Conservation (phyloP, 2,888 invertebrate genomes). For the Folsomia manolachei region DNA sequence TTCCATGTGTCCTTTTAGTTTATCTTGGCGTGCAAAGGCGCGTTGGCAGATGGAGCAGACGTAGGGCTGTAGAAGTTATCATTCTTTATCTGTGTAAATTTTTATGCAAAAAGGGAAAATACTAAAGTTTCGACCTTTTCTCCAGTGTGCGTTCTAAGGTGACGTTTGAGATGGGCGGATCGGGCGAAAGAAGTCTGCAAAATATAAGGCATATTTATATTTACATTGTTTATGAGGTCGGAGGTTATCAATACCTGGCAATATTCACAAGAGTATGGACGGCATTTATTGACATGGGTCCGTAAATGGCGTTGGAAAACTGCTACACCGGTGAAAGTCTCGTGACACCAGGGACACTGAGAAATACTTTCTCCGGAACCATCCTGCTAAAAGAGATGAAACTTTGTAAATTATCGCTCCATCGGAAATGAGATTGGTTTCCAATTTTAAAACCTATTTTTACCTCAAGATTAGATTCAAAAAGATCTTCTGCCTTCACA, state of each 20-base stretch:
- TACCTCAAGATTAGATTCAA: background rate
- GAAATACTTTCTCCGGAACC: slow-evolving; percentile 21
- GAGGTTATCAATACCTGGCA: slow-evolving; percentile 35
- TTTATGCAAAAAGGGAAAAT: no score
- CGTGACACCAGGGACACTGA: slow-evolving; percentile 55
- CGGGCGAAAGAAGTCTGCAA: slow-evolving; percentile 39
- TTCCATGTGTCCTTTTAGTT: slow-evolving; percentile 42
- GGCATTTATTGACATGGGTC: slow-evolving; percentile 39
- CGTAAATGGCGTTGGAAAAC: slow-evolving; percentile 87
- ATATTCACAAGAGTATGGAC: slow-evolving; percentile 36
- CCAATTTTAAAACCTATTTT: slow-evolving; percentile 22
- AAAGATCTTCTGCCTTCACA: background rate
- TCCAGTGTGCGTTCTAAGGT: slow-evolving; percentile 42
- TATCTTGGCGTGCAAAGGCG: slow-evolving; percentile 43
- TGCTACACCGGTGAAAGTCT: slow-evolving; percentile 94
- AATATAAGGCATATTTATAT: background rate
- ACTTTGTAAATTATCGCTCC: no score
- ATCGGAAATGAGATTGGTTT: no score
- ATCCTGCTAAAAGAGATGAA: no score
- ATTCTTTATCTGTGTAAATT: no score
- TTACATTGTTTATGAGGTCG: slow-evolving; percentile 1
- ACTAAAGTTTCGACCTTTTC: no score
- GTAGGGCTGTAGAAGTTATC: no score
- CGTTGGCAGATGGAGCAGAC: slow-evolving; percentile 35
- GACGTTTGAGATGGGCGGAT: slow-evolving; percentile 43